Evolutionary conservation across 2,888 invertebrate species (phyloP).

Genomic region (Frankliniella fusca): DNA sequence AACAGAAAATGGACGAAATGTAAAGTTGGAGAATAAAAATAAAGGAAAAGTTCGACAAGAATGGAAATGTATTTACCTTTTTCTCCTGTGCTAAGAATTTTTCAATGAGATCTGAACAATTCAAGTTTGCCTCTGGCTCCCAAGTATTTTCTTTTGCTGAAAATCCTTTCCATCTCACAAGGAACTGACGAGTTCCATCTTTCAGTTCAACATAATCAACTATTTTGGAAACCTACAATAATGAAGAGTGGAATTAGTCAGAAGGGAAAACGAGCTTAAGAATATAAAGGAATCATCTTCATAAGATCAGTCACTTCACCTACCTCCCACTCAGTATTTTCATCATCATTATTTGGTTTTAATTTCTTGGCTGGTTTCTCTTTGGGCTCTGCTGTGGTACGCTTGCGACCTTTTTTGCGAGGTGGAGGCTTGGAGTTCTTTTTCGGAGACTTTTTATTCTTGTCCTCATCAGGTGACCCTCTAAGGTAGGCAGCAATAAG

Average conservation of each 20-base stretch:
- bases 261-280: not conserved
- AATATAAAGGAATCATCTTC: not conserved
- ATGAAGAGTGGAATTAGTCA: not conserved
- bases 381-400: not conserved
- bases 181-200: constrained; percentile 41
- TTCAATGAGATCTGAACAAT: constrained; percentile 41
- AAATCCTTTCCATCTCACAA: constrained; percentile 43
- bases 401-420: not conserved
- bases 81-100: constrained; percentile 36
- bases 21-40: not conserved
- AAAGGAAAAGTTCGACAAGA: not conserved
- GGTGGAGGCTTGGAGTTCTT: not conserved
- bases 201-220: constrained; percentile 28
- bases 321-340: not conserved
- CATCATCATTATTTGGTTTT: not conserved
- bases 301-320: not conserved
- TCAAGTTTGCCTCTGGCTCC: constrained; percentile 43
- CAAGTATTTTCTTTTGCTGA: constrained; percentile 40
- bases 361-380: not conserved
- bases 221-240: not conserved
- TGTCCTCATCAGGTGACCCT: not conserved
- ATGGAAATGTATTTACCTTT: not conserved
- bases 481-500: not conserved
- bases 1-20: not conserved
- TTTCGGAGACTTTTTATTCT: not conserved